Evolutionary conservation across 2,797 vertebrate species (phyloP).

Genomic region (Eurystomus glaucurus): DNA sequence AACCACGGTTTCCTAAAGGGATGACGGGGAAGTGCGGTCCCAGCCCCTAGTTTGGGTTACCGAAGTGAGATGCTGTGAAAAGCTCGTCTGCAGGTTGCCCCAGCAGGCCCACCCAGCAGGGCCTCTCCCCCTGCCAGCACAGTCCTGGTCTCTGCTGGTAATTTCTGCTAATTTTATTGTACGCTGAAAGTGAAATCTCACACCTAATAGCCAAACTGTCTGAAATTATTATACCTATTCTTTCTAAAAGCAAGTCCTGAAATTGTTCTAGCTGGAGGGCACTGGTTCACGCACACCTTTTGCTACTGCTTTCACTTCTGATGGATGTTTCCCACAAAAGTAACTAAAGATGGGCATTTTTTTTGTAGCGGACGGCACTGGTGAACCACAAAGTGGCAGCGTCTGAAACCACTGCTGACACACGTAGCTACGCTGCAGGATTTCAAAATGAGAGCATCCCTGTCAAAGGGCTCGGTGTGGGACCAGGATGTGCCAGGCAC

Average conservation of each 20-base stretch:
- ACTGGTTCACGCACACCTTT: accelerated
- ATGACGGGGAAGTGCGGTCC: not conserved
- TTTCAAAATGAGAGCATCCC: not conserved
- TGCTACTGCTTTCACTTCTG: not conserved
- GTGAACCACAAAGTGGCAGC: not conserved
- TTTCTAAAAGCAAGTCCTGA: not conserved
- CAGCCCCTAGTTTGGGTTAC: not conserved
- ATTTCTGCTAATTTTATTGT: not conserved
- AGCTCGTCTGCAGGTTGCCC: not conserved
- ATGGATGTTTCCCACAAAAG: not conserved
- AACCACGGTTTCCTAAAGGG: accelerated
- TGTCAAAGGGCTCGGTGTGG: not conserved
- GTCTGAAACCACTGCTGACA: not conserved
- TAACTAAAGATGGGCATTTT: not conserved
- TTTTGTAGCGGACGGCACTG: not conserved
- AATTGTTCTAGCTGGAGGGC: not conserved
- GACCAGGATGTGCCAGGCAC: not conserved
- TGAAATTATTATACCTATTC: not conserved
- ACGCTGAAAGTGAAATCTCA: not conserved
- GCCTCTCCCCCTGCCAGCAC: not conserved
- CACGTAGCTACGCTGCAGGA: not conserved
- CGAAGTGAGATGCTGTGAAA: accelerated
- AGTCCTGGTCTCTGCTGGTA: not conserved
- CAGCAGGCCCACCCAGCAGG: not conserved
- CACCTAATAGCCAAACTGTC: not conserved